phyloP scores from a whole-genome alignment of 2,797 vertebrate species.

The Enoplosus armatus region DNA sequence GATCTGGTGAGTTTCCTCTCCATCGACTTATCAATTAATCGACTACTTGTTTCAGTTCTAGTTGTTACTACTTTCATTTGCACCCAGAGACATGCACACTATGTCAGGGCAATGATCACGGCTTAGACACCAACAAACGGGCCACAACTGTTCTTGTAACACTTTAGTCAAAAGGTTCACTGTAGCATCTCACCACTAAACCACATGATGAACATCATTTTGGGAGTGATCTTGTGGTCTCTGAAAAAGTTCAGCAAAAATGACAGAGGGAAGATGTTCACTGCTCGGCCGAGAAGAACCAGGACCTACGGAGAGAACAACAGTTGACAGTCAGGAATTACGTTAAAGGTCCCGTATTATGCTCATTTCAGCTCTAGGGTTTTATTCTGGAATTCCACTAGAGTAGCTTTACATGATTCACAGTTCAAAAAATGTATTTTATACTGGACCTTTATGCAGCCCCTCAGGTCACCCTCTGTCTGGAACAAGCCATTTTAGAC shows the following conservation, averaged over 20 bases:
- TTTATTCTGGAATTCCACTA: too few species aligned
- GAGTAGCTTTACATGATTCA: too few species aligned
- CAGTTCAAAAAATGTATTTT: too few species aligned
- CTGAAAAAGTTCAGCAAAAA: conserved; percentile 98
- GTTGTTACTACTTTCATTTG: neutral
- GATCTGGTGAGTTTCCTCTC: neutral
- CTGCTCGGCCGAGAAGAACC: conserved; percentile 93
- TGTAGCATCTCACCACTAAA: conserved; percentile 93
- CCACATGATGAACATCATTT: conserved; percentile 99
- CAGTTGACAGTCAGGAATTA: too few species aligned
- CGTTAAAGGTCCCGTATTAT: too few species aligned
- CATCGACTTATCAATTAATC: rapidly evolving
- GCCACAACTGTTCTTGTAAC: neutral
- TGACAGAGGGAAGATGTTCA: conserved; percentile 98
- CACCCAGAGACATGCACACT: neutral
- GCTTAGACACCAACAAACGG: neutral
- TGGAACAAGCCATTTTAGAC: too few species aligned
- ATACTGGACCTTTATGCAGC: too few species aligned
- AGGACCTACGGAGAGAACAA: conserved; percentile 86
- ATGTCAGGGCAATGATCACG: neutral
- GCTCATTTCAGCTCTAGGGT: too few species aligned
- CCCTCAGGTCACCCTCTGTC: too few species aligned
- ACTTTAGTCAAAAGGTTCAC: neutral
- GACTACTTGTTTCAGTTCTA: neutral
- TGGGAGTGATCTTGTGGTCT: conserved; percentile 98